Evolutionary conservation across 2,888 invertebrate species (phyloP).

Genomic region (Troides oblongomaculatus): DNA sequence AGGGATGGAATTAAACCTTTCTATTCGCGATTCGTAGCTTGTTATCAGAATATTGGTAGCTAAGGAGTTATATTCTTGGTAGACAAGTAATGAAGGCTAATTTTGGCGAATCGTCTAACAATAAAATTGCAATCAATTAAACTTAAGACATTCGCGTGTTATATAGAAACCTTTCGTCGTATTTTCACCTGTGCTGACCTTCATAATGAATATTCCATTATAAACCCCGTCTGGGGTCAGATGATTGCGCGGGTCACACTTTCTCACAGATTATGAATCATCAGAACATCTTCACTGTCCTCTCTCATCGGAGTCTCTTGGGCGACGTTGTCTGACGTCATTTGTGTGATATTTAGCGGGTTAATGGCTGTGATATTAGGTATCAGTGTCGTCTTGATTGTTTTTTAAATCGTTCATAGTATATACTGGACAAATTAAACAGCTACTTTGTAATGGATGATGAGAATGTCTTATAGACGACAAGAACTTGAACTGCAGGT

Average conservation of each 20-base stretch:
- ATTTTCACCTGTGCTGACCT: slow-evolving; percentile 6
- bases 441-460: too few relatives aligned
- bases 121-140: neutral
- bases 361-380: slow-evolving; percentile 20
- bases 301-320: slow-evolving; percentile 19
- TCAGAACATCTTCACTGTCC: slow-evolving; percentile 18
- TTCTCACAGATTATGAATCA: slow-evolving; percentile 38
- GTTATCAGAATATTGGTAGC: too few relatives aligned
- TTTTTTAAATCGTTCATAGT: slow-evolving; percentile 1
- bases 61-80: neutral
- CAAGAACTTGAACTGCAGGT: too few relatives aligned
- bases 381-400: slow-evolving; percentile 18
- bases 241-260: slow-evolving; percentile 37
- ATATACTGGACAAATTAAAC: too few relatives aligned
- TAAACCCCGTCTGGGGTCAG: slow-evolving; percentile 8
- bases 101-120: neutral
- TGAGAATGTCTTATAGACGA: too few relatives aligned
- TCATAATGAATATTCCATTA: slow-evolving; percentile 28
- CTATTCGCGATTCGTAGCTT: too few relatives aligned
- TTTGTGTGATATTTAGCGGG: slow-evolving; percentile 20
- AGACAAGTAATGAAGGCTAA: neutral
- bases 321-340: slow-evolving; percentile 21
- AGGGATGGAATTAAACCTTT: too few relatives aligned
- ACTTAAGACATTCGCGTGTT: neutral
- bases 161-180: neutral